These are phyloP conservation scores for Pteronura brasiliensis DNA, from an alignment of 2,113 vertebrate genomes.

Conservation along the genomic window DNA sequence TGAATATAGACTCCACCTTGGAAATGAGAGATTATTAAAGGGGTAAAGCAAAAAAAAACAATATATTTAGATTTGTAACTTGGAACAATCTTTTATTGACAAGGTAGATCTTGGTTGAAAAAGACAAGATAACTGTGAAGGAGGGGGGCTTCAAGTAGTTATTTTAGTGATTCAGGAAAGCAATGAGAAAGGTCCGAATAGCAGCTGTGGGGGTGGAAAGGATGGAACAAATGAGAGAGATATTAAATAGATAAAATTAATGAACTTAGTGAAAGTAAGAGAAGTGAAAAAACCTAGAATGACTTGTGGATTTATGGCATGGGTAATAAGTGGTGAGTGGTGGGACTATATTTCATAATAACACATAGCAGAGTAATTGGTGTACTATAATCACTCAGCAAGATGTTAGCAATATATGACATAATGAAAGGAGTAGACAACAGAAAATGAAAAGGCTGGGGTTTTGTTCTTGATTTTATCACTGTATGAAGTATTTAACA, in stretches of 20 bases:
- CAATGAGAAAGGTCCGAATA: not conserved
- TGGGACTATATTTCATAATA: not conserved
- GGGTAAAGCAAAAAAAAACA: not conserved
- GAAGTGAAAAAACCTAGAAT: not conserved
- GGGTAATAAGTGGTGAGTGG: not conserved
- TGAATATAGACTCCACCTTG: too few relatives aligned
- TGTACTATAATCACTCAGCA: not conserved
- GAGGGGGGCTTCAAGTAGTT: not conserved
- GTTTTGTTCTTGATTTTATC: not conserved
- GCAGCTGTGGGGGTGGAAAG: not conserved
- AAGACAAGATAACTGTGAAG: not conserved
- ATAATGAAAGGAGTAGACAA: not conserved
- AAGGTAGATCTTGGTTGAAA: not conserved
- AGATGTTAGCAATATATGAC: not conserved
- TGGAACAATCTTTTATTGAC: not conserved
- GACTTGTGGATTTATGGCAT: not conserved
- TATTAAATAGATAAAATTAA: not conserved
- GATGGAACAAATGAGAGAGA: not conserved
- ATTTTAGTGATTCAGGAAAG: not conserved
- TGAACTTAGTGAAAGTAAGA: not conserved
- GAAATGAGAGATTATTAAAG: not conserved
- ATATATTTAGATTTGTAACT: not conserved
- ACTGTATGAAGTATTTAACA: not conserved
- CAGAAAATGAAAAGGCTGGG: not conserved
- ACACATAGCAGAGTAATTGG: not conserved